Evolutionary conservation across 2,888 invertebrate genomes (phyloP).

Genomic region (Oscheius onirici): DNA sequence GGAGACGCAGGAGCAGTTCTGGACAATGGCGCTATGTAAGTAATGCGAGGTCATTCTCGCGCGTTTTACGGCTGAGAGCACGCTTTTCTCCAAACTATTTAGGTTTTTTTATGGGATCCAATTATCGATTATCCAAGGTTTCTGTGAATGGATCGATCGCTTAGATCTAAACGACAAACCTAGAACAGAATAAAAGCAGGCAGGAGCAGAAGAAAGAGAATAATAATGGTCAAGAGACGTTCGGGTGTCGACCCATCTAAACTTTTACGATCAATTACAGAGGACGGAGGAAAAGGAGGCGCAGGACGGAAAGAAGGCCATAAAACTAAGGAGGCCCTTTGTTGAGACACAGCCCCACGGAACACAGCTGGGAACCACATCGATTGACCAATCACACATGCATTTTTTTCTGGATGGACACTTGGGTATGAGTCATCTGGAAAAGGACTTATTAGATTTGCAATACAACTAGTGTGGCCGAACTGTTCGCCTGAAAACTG

Average conservation of each 20-base stretch:
- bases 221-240: not conserved
- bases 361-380: conserved; percentile 10
- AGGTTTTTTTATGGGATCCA: not conserved
- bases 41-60: not conserved
- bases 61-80: conserved; percentile 2
- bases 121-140: too few relatives aligned
- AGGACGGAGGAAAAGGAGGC: conserved; percentile 17
- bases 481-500: too few relatives aligned
- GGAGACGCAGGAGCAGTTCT: conserved; percentile 15
- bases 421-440: too few relatives aligned
- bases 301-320: conserved; percentile 4
- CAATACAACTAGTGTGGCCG: too few relatives aligned
- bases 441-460: too few relatives aligned
- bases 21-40: not conserved
- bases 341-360: too few relatives aligned
- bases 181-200: not conserved
- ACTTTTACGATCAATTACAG: conserved; percentile 27
- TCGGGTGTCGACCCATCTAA: not conserved
- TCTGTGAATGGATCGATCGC: too few relatives aligned
- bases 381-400: too few relatives aligned
- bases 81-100: not conserved
- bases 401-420: too few relatives aligned
- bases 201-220: not conserved
- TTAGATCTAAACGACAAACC: too few relatives aligned
- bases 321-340: conserved; percentile 1